These are phyloP conservation scores for Sebastiscus albofasciatus DNA, from an alignment of 2,797 vertebrate genomes.

Conservation along the genomic window DNA sequence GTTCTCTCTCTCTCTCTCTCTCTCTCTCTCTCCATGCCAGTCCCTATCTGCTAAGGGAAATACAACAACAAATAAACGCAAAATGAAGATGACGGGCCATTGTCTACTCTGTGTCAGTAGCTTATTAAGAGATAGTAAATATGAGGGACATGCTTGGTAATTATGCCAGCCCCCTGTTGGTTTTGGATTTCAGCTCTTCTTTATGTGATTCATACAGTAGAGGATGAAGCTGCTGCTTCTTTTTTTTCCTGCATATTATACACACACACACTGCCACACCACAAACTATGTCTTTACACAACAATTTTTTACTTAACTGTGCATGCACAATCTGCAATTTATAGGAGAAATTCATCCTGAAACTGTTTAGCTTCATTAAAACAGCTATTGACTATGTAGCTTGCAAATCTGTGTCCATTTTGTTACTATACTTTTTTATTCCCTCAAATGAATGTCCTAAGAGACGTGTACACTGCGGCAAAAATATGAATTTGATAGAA, in stretches of 20 bases:
- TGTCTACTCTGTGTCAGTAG: constrained; percentile 79
- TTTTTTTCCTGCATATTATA: background rate
- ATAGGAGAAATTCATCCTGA: background rate
- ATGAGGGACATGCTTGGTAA: constrained; percentile 78
- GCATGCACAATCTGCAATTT: background rate
- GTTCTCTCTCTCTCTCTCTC: constrained; percentile 17
- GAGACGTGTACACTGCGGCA: background rate
- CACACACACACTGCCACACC: background rate
- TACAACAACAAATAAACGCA: constrained; percentile 53
- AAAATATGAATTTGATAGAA: background rate
- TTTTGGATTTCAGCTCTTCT: constrained; percentile 64
- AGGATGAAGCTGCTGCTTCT: constrained; percentile 31
- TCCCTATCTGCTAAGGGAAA: constrained; percentile 65
- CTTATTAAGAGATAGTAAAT: constrained; percentile 87
- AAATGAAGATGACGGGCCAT: constrained; percentile 78
- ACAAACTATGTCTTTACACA: background rate
- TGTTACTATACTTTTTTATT: background rate
- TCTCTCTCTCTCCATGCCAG: constrained; percentile 58
- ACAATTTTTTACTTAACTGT: background rate
- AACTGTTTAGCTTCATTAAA: background rate
- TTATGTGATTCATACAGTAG: constrained; percentile 64
- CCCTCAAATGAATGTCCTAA: background rate
- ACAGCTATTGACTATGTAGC: background rate
- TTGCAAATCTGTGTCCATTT: background rate
- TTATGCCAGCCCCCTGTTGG: constrained; percentile 75